Evolutionary conservation across 2,113 vertebrate species (phyloP).

Genomic region (Microtus montanus): DNA sequence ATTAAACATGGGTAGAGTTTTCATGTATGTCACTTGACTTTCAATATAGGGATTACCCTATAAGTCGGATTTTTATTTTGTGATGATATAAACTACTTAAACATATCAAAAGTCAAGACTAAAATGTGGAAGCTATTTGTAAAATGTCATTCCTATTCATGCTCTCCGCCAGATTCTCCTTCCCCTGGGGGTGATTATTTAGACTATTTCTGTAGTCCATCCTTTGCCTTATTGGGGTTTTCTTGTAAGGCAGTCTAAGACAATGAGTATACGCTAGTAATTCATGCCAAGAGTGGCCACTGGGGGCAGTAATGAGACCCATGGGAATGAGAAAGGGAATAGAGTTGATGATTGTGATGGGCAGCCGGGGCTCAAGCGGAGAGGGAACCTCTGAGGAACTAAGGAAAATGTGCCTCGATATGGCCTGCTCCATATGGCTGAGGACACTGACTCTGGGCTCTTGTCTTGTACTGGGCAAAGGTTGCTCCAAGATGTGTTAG

Average conservation of each 20-base stretch:
- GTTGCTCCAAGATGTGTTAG: background rate
- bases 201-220: background rate
- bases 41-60: constrained; percentile 35
- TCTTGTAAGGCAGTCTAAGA: background rate
- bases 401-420: background rate
- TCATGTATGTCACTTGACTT: constrained; percentile 26
- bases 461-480: background rate
- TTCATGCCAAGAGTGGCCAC: constrained; percentile 6
- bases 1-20: background rate
- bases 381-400: background rate
- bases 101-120: constrained; percentile 22
- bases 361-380: background rate
- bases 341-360: background rate
- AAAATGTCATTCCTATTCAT: constrained; percentile 49
- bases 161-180: background rate
- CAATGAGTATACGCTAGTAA: background rate
- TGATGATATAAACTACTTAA: constrained; percentile 53
- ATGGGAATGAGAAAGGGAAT: background rate
- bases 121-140: constrained; percentile 21
- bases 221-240: background rate
- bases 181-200: background rate
- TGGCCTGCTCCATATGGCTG: background rate
- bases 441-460: background rate
- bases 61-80: constrained; percentile 56
- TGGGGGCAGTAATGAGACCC: background rate